A percentile compares a stretch with the other conserved stretches of the same genome.
These are phyloP conservation scores for Beroe ovata DNA, from an alignment of 37 sponge, comb jelly and placozoan species.

Conservation along the genomic window DNA sequence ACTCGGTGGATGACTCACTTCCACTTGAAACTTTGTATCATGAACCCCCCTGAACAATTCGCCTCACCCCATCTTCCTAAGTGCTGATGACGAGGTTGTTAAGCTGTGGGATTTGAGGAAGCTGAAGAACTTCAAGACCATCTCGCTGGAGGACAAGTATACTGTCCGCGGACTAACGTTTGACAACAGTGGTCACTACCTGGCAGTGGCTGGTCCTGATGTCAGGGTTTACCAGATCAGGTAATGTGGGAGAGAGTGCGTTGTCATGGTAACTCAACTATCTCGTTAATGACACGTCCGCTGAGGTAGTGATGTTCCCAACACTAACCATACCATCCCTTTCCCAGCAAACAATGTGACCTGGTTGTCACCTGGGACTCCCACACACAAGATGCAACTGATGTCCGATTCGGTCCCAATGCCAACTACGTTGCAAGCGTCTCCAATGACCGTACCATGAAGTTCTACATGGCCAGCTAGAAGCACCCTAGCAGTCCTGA, in stretches of 20 bases:
- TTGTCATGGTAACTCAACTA: not conserved
- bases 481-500: too few species aligned
- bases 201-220: conserved; percentile 91
- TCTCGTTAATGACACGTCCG: too few species aligned
- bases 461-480: conserved; percentile 74
- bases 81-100: conserved; percentile 91
- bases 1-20: too few species aligned
- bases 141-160: conserved; percentile 84
- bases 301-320: too few species aligned
- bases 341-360: conserved; percentile 64
- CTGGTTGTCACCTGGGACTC: conserved; percentile 70
- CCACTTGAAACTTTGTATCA: too few species aligned
- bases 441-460: conserved; percentile 88
- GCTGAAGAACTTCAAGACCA: conserved; percentile 93
- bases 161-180: conserved; percentile 81
- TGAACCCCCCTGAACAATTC: too few species aligned
- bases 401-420: conserved; percentile 89
- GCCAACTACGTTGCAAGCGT: conserved; percentile 86
- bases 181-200: conserved; percentile 94
- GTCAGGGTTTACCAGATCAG: conserved; percentile 72
- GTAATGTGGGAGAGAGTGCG: too few species aligned
- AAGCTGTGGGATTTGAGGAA: conserved; percentile 99
- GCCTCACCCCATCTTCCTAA: conserved; percentile 69
- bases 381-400: conserved; percentile 82
- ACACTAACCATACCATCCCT: too few species aligned